These are phyloP conservation scores for Caenorhabditis auriculariae DNA, from an alignment of 2,888 invertebrate genomes.

Conservation along the genomic window DNA sequence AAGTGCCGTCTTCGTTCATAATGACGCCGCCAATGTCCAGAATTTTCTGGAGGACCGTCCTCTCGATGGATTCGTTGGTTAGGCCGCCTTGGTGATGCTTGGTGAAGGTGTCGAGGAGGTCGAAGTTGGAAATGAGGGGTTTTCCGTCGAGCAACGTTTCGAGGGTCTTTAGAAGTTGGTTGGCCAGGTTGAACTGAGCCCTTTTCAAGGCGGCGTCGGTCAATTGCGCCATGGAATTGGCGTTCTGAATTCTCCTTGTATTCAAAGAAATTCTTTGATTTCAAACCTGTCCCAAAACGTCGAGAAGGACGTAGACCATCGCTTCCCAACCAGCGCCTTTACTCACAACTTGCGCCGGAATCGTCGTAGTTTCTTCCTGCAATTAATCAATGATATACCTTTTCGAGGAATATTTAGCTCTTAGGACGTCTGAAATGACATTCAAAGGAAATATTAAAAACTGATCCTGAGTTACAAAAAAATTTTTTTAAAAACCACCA, in stretches of 20 bases:
- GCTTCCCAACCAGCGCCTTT: slow-evolving; percentile 40
- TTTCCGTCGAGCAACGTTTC: slow-evolving; percentile 27
- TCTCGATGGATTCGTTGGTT: slow-evolving; percentile 20
- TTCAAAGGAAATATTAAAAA: too few species aligned
- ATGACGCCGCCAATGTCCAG: slow-evolving; percentile 4
- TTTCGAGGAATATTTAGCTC: too few species aligned
- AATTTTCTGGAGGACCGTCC: slow-evolving; percentile 14
- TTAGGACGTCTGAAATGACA: too few species aligned
- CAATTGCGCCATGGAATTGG: slow-evolving; percentile 22
- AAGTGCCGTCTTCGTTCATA: slow-evolving; percentile 3
- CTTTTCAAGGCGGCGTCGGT: slow-evolving; percentile 23
- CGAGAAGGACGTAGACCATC: slow-evolving; percentile 65
- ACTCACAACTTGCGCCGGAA: slow-evolving; percentile 30
- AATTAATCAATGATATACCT: too few species aligned
- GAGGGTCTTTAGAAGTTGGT: slow-evolving; percentile 35
- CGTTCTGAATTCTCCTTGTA: too few species aligned
- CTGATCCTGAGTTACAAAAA: too few species aligned
- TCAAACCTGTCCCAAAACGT: slow-evolving; percentile 62
- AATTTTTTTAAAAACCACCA: too few species aligned
- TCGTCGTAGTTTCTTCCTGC: slow-evolving; percentile 12
- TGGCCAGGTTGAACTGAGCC: slow-evolving; percentile 34
- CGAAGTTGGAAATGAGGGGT: slow-evolving; percentile 13
- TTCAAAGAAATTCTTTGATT: too few species aligned
- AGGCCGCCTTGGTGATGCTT: slow-evolving; percentile 14
- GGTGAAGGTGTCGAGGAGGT: slow-evolving; percentile 25